Percentiles rank a stretch among this genome's conserved stretches.
phyloP scores from a whole-genome alignment of 2,113 vertebrate genomes.

The Apteryx mantelli region DNA sequence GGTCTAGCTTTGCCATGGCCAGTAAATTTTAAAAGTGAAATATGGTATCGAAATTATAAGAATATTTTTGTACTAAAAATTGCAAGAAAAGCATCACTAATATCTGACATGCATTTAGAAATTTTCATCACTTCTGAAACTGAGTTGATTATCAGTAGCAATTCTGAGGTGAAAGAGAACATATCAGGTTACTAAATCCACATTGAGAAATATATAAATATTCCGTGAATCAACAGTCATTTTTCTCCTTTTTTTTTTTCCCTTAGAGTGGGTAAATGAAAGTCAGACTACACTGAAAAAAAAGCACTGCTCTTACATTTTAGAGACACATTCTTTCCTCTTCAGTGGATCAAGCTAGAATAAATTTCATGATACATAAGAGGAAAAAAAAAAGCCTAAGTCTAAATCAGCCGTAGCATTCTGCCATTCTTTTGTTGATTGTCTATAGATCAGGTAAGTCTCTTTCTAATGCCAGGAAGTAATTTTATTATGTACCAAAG shows the following conservation, averaged over 20 bases:
- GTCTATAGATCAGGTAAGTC: constrained; percentile 28
- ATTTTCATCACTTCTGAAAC: background rate
- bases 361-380: background rate
- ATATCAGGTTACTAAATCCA: background rate
- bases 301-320: background rate
- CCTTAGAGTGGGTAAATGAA: background rate
- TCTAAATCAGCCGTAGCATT: background rate
- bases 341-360: background rate
- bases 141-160: background rate
- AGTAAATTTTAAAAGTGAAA: background rate
- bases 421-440: constrained; percentile 49
- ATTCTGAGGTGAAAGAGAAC: background rate
- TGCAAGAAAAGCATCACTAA: background rate
- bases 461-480: constrained; percentile 36
- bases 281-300: background rate
- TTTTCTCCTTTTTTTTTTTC: background rate
- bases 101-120: background rate
- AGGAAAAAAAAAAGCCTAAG: accelerated
- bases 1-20: background rate
- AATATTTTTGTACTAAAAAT: background rate
- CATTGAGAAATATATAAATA: background rate
- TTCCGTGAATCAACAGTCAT: background rate
- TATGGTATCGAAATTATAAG: too few species aligned
- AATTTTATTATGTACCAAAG: constrained; percentile 36
- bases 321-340: background rate